These are phyloP conservation scores for Imbricaverruca yamaguchii DNA, from an alignment of 2,888 invertebrate genomes.

Conservation along the genomic window DNA sequence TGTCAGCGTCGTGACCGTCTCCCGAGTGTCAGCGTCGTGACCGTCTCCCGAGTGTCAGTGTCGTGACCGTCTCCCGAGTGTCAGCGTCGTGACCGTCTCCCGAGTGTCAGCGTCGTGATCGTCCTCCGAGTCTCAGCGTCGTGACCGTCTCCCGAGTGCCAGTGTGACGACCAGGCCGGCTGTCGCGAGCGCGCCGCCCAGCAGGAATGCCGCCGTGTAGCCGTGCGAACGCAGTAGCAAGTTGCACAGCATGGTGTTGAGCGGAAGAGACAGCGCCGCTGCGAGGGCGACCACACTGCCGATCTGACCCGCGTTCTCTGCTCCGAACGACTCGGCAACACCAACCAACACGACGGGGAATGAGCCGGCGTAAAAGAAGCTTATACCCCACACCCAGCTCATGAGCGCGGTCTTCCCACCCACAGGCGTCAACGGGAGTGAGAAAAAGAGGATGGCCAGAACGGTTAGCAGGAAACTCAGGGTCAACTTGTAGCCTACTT, in stretches of 20 bases:
- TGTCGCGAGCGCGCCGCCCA: no score
- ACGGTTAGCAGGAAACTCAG: neutral
- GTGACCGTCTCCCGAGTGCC: no score
- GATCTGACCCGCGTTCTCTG: constrained; percentile 34
- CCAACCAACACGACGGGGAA: constrained; percentile 41
- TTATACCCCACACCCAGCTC: constrained; percentile 40
- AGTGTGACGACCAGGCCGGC: no score
- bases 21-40: no score
- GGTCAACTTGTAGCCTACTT: constrained; percentile 27
- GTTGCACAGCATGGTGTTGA: neutral
- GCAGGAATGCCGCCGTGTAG: no score
- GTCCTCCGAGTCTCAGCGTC: no score
- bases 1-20: no score
- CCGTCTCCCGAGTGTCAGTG: no score
- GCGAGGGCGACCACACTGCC: neutral
- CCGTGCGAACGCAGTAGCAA: no score
- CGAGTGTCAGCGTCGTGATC: no score
- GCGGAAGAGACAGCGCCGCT: neutral
- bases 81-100: no score
- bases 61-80: no score
- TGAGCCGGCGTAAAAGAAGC: constrained; percentile 39
- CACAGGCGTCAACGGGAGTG: neutral
- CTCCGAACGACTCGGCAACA: constrained; percentile 40
- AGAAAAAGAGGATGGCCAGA: neutral
- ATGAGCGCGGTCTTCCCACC: constrained; percentile 33